Conservation (phyloP, 2,888 invertebrate genomes). For the Platerodrilus igneus region DNA sequence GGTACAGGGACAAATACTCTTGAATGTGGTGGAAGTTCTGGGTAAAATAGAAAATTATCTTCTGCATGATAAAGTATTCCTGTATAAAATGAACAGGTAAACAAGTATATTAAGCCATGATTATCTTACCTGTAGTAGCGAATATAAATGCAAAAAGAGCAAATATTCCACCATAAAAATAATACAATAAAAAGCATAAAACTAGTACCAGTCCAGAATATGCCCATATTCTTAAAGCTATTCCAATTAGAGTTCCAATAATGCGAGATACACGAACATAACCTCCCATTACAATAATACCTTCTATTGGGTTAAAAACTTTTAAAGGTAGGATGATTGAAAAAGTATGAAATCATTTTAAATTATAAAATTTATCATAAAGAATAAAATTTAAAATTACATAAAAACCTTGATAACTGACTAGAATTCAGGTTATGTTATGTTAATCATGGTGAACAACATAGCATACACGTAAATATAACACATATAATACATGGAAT, state of each 20-base stretch:
- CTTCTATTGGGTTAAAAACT: too few species aligned
- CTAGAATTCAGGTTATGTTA: too few species aligned
- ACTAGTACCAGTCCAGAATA: constrained; percentile 70
- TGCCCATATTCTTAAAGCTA: constrained; percentile 71
- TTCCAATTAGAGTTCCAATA: constrained; percentile 49
- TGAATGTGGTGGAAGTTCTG: constrained; percentile 84
- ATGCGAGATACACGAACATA: constrained; percentile 45
- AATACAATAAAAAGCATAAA: constrained; percentile 72
- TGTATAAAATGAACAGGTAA: constrained; percentile 42
- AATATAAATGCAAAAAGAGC: constrained; percentile 66
- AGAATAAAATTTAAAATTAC: too few species aligned
- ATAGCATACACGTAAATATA: too few species aligned
- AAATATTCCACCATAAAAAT: constrained; percentile 74
- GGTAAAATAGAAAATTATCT: constrained; percentile 82
- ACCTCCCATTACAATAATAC: constrained; percentile 47
- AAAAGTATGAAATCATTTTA: too few species aligned
- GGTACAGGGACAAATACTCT: constrained; percentile 85
- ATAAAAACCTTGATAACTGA: too few species aligned
- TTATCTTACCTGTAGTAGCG: constrained; percentile 65
- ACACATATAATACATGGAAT: too few species aligned
- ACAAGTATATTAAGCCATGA: constrained; percentile 9
- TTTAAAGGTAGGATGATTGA: too few species aligned
- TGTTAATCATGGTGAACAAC: too few species aligned
- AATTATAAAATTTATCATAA: too few species aligned
- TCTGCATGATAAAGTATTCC: constrained; percentile 82